Conservation (phyloP, 2,797 vertebrate species). For the Thaleichthys pacificus region DNA sequence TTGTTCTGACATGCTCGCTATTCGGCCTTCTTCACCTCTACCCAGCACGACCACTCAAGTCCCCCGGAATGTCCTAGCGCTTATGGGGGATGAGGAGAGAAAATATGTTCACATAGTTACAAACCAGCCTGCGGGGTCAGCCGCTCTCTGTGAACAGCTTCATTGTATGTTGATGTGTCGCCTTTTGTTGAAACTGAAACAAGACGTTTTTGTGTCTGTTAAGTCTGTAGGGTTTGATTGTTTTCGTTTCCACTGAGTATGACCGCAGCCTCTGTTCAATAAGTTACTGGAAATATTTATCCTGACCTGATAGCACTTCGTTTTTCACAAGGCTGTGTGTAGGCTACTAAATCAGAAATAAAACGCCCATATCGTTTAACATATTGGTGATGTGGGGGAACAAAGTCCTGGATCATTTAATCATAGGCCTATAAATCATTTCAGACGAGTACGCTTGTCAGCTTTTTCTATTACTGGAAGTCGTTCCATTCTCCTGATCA, state of each 20-base stretch:
- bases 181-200: slow-evolving; percentile 48
- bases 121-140: slow-evolving; percentile 18
- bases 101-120: neutral
- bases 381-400: no score
- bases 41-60: neutral
- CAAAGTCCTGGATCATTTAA: no score
- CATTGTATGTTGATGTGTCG: slow-evolving; percentile 48
- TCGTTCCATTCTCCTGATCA: no score
- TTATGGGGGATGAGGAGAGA: neutral
- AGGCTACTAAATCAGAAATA: no score
- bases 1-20: no score
- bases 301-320: neutral
- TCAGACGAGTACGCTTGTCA: no score
- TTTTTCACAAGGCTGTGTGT: no score
- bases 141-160: slow-evolving; percentile 52
- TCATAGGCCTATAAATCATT: no score
- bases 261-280: neutral
- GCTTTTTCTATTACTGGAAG: no score
- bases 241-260: neutral
- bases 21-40: neutral
- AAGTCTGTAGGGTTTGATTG: neutral
- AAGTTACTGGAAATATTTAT: neutral
- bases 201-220: neutral
- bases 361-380: no score
- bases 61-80: slow-evolving; percentile 33